Evolutionary conservation across 2,797 vertebrate species (phyloP).

Genomic region (Austrolebias charrua): DNA sequence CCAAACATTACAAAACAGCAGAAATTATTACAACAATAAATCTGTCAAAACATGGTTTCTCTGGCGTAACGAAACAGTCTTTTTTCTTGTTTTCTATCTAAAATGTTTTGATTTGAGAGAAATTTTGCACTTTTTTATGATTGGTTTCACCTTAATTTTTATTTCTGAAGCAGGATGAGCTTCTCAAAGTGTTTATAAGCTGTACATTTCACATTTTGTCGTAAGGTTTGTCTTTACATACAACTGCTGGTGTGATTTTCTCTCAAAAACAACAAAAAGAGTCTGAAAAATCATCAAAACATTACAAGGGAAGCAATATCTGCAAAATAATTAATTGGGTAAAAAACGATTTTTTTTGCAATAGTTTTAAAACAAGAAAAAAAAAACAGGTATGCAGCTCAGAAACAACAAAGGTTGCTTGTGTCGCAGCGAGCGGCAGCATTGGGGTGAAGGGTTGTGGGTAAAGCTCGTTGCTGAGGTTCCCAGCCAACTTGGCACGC

Average conservation of each 20-base stretch:
- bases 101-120: no score
- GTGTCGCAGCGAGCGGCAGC: constrained; percentile 38
- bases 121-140: background rate
- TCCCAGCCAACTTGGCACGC: constrained; percentile 63
- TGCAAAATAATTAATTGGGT: no score
- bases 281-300: no score
- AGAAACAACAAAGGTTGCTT: constrained; percentile 65
- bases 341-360: background rate
- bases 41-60: background rate
- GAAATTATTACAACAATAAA: background rate
- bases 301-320: no score
- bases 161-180: background rate
- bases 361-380: constrained; percentile 13
- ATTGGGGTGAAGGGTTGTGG: constrained; percentile 68
- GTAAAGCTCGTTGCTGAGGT: constrained; percentile 57
- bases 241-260: no score
- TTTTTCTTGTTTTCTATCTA: no score
- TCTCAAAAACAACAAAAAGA: no score
- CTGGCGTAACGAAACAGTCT: no score
- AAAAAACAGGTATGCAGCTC: background rate
- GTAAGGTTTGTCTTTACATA: no score
- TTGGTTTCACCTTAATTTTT: background rate
- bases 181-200: no score
- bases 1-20: no score
- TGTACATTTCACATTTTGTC: background rate